Evolutionary conservation across 2,797 vertebrate genomes (phyloP).

Genomic region (Cetoscarus ocellatus): DNA sequence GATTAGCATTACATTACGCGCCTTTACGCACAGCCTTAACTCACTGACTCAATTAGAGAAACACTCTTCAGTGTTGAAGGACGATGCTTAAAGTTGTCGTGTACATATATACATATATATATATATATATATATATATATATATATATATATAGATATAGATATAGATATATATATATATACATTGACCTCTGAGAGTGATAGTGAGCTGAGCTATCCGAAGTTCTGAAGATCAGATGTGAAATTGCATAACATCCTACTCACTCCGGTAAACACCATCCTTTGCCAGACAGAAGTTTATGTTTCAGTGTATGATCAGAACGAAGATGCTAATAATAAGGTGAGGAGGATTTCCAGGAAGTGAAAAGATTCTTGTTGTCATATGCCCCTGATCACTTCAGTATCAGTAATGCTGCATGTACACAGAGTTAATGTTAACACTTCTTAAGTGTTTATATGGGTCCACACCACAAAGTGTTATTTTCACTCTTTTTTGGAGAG

Average conservation of each 20-base stretch:
- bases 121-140: no score
- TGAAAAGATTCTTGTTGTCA: background rate
- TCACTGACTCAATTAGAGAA: no score
- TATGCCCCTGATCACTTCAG: background rate
- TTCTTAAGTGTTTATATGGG: no score
- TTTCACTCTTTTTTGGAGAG: no score
- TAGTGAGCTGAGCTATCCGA: background rate
- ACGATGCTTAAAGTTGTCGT: background rate
- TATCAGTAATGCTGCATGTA: background rate
- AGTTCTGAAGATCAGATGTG: background rate
- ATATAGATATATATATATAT: no score
- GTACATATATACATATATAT: no score
- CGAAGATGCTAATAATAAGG: slow-evolving; percentile 11
- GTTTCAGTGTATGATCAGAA: slow-evolving; percentile 17
- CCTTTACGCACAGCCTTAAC: slow-evolving; percentile 28
- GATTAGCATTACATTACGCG: slow-evolving; percentile 23
- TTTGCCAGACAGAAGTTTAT: slow-evolving; percentile 22
- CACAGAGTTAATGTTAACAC: no score
- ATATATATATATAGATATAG: no score
- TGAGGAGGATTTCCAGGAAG: slow-evolving; percentile 9
- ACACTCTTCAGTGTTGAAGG: background rate
- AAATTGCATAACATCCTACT: slow-evolving; percentile 4
- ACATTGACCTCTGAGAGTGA: background rate
- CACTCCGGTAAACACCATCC: slow-evolving; percentile 1
- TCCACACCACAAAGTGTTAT: no score